Percentiles rank a stretch among this genome's conserved stretches.
phyloP scores from a whole-genome alignment of 2,113 vertebrate genomes.

The Lampris incognitus region DNA sequence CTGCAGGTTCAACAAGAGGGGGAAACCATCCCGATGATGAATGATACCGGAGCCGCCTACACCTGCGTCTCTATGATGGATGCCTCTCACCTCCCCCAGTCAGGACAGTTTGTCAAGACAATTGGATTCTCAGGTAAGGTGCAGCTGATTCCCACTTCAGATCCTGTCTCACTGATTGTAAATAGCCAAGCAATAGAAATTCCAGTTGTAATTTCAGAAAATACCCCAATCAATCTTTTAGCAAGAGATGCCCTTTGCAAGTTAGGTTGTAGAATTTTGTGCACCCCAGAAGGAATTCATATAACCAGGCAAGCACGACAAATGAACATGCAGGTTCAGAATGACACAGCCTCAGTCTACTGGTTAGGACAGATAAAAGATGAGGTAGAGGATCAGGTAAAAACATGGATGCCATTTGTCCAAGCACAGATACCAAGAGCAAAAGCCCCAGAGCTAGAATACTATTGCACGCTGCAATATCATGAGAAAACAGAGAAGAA shows the following conservation, averaged over 20 bases:
- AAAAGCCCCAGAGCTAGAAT: not conserved
- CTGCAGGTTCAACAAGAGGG: too few relatives aligned
- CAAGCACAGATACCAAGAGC: not conserved
- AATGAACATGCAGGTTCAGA: too few relatives aligned
- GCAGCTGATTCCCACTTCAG: conserved; percentile 8
- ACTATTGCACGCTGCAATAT: not conserved
- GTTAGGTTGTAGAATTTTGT: not conserved
- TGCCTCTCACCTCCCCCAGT: not conserved
- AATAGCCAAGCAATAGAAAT: not conserved
- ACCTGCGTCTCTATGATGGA: not conserved
- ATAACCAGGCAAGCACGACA: too few relatives aligned
- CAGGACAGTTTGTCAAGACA: conserved; percentile 8
- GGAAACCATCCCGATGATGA: not conserved
- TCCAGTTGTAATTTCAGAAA: conserved; percentile 1
- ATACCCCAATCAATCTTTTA: not conserved
- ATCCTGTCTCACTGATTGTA: not conserved
- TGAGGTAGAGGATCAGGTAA: not conserved
- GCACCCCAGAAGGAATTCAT: not conserved
- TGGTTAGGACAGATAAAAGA: not conserved
- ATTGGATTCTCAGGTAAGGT: conserved; percentile 1
- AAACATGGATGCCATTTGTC: not conserved
- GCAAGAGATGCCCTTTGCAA: not conserved
- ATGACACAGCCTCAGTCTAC: too few relatives aligned
- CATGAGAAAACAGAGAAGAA: not conserved
- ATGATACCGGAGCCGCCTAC: conserved; percentile 15